Evolutionary conservation across 1,140 invertebrate species (phyloP).

Genomic region (Trichonephila inaurata): DNA sequence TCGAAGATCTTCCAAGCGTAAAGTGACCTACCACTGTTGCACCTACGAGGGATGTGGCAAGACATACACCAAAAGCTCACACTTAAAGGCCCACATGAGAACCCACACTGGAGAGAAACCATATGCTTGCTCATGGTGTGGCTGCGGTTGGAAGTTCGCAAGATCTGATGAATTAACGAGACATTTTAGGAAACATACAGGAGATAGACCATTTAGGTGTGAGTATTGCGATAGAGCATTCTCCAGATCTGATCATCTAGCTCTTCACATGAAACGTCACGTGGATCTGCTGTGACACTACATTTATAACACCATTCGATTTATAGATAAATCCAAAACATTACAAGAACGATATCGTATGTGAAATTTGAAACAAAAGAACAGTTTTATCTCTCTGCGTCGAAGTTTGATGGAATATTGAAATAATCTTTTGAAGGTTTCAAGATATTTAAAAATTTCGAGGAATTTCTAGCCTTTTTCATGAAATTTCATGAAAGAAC

Average conservation of each 20-base stretch:
- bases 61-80: slow-evolving; percentile 84
- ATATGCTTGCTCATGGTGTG: slow-evolving; percentile 91
- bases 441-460: no score
- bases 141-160: slow-evolving; percentile 92
- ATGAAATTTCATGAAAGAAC: no score
- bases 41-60: slow-evolving; percentile 82
- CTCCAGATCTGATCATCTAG: slow-evolving; percentile 93
- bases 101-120: slow-evolving; percentile 92
- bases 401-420: no score
- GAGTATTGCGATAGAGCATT: slow-evolving; percentile 49
- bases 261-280: slow-evolving; percentile 97
- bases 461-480: no score
- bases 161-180: slow-evolving; percentile 91
- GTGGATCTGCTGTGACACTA: not conserved
- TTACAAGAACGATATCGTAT: no score
- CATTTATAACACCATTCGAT: no score
- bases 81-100: slow-evolving; percentile 83
- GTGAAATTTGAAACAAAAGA: no score
- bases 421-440: no score
- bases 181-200: slow-evolving; percentile 85
- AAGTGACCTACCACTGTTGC: slow-evolving; percentile 53
- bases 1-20: slow-evolving; percentile 84
- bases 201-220: slow-evolving; percentile 78
- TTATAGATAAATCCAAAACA: no score
- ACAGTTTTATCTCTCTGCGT: no score